Evolutionary conservation across 2,888 invertebrate species (phyloP).

Genomic region (Hyles lineata): DNA sequence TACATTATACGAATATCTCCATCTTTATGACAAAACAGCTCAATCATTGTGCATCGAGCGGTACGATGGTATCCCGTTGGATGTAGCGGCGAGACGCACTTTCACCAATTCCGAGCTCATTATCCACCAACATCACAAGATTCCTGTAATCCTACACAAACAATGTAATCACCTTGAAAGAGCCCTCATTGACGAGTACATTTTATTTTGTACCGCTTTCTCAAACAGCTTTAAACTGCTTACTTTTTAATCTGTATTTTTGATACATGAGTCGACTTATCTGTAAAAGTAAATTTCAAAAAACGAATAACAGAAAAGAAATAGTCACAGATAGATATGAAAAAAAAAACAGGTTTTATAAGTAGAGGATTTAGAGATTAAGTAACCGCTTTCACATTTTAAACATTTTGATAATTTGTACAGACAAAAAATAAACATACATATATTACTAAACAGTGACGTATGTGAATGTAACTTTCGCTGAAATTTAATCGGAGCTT

Average conservation of each 20-base stretch:
- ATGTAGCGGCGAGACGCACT: neutral
- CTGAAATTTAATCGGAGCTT: neutral
- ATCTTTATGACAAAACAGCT: neutral
- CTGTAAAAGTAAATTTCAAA: no score
- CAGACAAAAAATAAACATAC: neutral
- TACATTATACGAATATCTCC: neutral
- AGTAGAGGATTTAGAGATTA: no score
- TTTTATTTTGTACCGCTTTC: neutral
- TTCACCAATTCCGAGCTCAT: slow-evolving; percentile 15
- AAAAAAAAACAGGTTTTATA: no score
- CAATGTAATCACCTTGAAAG: neutral
- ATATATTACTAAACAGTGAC: neutral
- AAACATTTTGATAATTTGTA: neutral
- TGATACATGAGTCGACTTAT: no score
- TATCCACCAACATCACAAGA: neutral
- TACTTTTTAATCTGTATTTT: no score
- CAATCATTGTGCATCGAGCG: slow-evolving; percentile 6
- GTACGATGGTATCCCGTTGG: neutral
- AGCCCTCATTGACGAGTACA: neutral
- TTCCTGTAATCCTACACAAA: slow-evolving; percentile 1
- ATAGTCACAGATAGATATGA: no score
- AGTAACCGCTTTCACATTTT: no score
- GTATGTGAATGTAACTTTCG: neutral
- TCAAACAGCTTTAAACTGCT: no score
- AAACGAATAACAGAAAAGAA: no score